Evolutionary conservation across 2,113 vertebrate genomes (phyloP), one percentile per base, ranked within the genome.

Genomic region (Coreoperca whiteheadi): DNA sequence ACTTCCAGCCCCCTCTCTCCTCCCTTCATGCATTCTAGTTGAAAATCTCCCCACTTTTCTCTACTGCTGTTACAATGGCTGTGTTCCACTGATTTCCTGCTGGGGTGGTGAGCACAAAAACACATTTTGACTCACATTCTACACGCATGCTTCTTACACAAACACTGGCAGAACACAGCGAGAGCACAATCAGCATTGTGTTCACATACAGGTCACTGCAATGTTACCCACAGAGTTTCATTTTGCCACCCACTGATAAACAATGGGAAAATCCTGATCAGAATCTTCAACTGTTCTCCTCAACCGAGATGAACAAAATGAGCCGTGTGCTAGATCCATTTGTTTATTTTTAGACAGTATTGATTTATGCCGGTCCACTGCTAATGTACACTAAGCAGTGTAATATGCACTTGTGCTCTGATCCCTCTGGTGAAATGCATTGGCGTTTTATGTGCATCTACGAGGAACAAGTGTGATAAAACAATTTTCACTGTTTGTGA

Each of bases 331-430:
- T 28, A 25, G 51, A 78, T 70, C 77, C 69, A 56, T 88, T 81
- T 84, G 63, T 92, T 86, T 89, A 88, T 87, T 93, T 90, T 90
- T 88, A 90, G 82, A 68, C 63, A 23, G 68, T 76, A 88, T 87
- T 83, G 89, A 89, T 90, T 85, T 20, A 82, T 63, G 23, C 70
- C 23, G 30, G 28, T 56, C 60, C 63, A 68, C 64, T 11, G 64
- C 67, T 81, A 82, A 90, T 89, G 60, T 41, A 79, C 81, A 86
- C 67, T 81, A 82, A 91, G 64, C 78, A 51, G 28, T 50, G 34
- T 71, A 74, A 87, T 77, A 67, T 72, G 81, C 78, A 59, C 66
- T 64, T 14, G 12, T 66, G 79, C 54, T 48, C 28, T 20, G 65
- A 84, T 78, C 66, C 71, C 50, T 12, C 72, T 59, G 54, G 66